Base-by-base conservation (phyloP, 2,888 invertebrate genomes). In the Coronaproctus castanopsis region DNA sequence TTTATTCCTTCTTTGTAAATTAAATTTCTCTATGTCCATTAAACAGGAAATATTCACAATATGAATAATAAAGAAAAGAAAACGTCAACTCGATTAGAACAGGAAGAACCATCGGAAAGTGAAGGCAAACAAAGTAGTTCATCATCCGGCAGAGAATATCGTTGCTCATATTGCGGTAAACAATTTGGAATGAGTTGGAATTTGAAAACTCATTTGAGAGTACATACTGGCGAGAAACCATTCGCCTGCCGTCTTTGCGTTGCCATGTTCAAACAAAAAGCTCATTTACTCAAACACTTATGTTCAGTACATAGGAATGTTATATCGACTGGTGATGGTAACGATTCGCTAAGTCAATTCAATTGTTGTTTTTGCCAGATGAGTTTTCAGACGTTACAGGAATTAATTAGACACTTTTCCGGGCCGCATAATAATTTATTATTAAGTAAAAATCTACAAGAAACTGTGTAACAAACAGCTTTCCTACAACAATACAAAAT, bases 111-210 rank as follows among this genome's bases (percentile, higher is more conserved):
- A 2, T 24, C n/a, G 19, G 58, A 52, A 1, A 53, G 36, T 24
- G 59, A 57, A 0, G 62, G 61, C 23, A 61, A 64, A 52, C 61
- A 64, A 57, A 59, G 58, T 51, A 57, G 54, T 19, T 57, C 55
- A 75, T 75, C 70, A 77, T 75, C 63, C 68, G 24, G 83, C 85
- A 78, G 88, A 60, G 88, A 88, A 71, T 89, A 89, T 71, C 82
- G 87, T 62, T 89, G 88, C 70, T 86, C 85, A 70, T 88, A 88
- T 71, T 88, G 88, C 71, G 87, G 87, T 60, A 89, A 89, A 73
- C 88, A 88, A 72, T 89, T 89, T 68, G 88, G 88, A 62, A 88
- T 88, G 88, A 87, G 87, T 61, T 89, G 88, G 88, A 89, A 89
- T 76, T 77, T 89, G 68, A 89, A 89, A 72, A 89, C 88, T 63